Base-by-base conservation (phyloP, 2,797 vertebrate species). In the Atherinosoma microstoma region DNA sequence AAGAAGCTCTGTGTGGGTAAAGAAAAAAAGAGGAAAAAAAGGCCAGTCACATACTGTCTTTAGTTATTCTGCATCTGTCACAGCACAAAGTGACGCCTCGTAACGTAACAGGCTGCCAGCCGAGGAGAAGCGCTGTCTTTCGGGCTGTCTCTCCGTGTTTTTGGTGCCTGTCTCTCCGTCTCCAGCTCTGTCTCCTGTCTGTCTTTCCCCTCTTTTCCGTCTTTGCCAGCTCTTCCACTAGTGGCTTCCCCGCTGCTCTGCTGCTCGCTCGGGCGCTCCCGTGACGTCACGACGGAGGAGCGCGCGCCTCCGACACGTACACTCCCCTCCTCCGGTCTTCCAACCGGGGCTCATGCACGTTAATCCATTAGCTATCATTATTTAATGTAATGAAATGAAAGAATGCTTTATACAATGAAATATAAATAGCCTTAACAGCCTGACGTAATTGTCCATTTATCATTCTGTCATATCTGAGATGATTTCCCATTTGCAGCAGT, bases 271-370 rank as follows among this genome's bases (percentile, higher is more conserved):
- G 64, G 80, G 78, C 90, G 84, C 87, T 89, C 75, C 82, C 54
- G 74, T 93, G 90, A 93, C 92, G 92, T 93, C 84, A 92, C 13
- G 32, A 79, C 87, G 87, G 70, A 29, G 67, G 59, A 70, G 75
- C 2, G 87, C 85, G 88, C 86, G 80, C 67, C 58, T 80, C 70
- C 82, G 76, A 77, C 38, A 83, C 84, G 70, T 64, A 63, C 13
- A 30, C 5, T 47, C 57, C 3, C 53, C 47, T 7, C 30, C 3
- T 34, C 40, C 10, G 34, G 16, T 2, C 16, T 22, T 38, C 38
- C 27, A 11, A 2, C 20, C 9, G 32, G 13, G 20, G 36, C 35
- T 53, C 78, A 71, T 68, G 64, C 80, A 64, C 53, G 77, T 32
- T 6, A 53, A 64, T 36, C 6, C 13, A 8, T 61, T 20, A 45